Evolutionary conservation across 1,140 invertebrate genomes (phyloP).

Genomic region (Heliothis subflexa): DNA sequence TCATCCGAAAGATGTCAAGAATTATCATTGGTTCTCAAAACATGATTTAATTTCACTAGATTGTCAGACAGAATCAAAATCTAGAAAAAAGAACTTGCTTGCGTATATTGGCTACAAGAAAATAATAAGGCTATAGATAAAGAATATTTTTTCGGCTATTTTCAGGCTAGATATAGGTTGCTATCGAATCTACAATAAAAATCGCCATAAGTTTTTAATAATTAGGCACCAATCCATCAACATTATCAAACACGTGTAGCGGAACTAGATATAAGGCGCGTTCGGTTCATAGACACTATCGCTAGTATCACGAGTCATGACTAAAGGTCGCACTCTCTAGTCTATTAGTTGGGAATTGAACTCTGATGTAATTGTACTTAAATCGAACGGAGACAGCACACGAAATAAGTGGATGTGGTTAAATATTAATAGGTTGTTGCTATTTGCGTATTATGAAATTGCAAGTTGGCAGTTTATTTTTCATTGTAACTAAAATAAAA

Average conservation of each 20-base stretch:
- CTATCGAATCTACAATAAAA: too few relatives aligned
- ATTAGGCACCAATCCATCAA: too few relatives aligned
- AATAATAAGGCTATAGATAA: too few relatives aligned
- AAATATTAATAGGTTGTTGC: background rate
- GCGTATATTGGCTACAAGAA: too few relatives aligned
- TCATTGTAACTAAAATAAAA: too few relatives aligned
- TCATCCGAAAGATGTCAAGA: background rate
- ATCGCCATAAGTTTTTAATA: too few relatives aligned
- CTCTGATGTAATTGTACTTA: background rate
- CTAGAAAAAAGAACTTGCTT: too few relatives aligned
- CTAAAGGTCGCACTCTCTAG: slow-evolving; percentile 20
- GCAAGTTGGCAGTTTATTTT: background rate
- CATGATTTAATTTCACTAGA: background rate
- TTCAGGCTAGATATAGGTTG: too few relatives aligned
- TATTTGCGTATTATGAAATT: background rate
- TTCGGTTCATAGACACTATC: slow-evolving; percentile 7
- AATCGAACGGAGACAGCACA: background rate
- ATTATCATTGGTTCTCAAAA: background rate
- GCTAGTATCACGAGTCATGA: background rate
- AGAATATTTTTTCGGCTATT: too few relatives aligned
- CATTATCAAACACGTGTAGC: background rate
- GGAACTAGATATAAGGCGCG: background rate
- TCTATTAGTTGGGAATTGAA: background rate
- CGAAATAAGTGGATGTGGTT: background rate
- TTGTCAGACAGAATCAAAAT: too few relatives aligned